Evolutionary conservation across 2,797 vertebrate species (phyloP).

Genomic region (Choloepus didactylus): DNA sequence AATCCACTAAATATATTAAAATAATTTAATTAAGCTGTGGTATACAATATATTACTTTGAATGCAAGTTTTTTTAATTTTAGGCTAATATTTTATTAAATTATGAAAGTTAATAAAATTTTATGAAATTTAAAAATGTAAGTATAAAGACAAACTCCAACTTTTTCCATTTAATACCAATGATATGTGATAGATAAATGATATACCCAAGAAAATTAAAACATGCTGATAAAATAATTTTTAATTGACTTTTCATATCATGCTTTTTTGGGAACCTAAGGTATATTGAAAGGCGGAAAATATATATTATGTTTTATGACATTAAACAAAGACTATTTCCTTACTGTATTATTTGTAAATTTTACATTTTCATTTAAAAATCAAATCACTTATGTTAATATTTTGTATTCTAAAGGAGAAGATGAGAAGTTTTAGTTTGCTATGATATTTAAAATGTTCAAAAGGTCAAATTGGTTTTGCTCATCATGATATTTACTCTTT

Average conservation of each 20-base stretch:
- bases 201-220: not conserved
- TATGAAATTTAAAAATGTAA: not conserved
- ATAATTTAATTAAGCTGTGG: not conserved
- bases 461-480: not conserved
- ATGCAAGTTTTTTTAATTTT: not conserved
- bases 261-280: not conserved
- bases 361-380: not conserved
- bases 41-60: not conserved
- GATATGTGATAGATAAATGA: not conserved
- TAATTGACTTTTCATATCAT: not conserved
- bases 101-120: not conserved
- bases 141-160: not conserved
- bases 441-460: conserved; percentile 49
- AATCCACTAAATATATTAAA: not conserved
- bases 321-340: not conserved
- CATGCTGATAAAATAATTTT: not conserved
- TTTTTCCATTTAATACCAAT: not conserved
- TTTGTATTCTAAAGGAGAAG: not conserved
- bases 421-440: not conserved
- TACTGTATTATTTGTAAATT: not conserved
- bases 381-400: not conserved
- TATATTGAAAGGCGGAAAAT: not conserved
- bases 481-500: not conserved
- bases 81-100: not conserved
- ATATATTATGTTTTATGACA: not conserved